Evolutionary conservation across 2,888 invertebrate genomes (phyloP), one percentile per base, ranked within the genome.

Genomic region (Amaurobius ferox): DNA sequence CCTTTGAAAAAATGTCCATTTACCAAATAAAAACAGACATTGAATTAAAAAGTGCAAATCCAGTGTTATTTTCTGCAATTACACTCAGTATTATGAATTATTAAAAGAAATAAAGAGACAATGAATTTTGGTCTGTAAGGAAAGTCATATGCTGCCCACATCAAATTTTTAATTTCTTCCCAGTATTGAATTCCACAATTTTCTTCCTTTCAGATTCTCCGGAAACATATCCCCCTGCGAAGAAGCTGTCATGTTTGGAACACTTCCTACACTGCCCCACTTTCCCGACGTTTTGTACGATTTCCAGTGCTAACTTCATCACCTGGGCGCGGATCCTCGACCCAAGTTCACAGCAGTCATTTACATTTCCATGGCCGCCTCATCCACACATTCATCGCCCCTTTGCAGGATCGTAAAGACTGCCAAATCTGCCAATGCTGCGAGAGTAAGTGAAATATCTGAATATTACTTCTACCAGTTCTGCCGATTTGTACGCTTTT

Each of bases 221-320:
- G 96, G 88, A 97, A 97, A 92, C 94, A 98, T 89, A 94, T 94
- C 90, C 94, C 95, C 90, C 94, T 95, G 86, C 92, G 94, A 29
- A 94, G 96, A 87, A 95, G 96, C 90, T 95, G 95, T 88, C 93
- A 95, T 74, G 93, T 96, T 86, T 98, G 98, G 98, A 98, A 98
- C 92, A 94, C 92, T 97, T 89, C 94, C 95, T 79, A 95, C 96
- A 48, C 93, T 97, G 90, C 95, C 96, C 68, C 94, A 95, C 89
- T 98, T 96, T 92, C 95, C 96, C 16, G 96, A 97, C 92, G 94
- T 94, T 88, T 93, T 95, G 88, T 93, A 93, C 79, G 94, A 95
- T 90, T 94, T 94, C 90, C 96, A 96, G 87, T 93, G 95, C 93
- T 93, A 93, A 92, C 90, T 92, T 79, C 91, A 91, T 40, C 88